Percentiles rank a stretch among this genome's conserved stretches.
These are phyloP conservation scores for Prorops nasuta DNA, from an alignment of 1,140 invertebrate genomes.

Conservation along the genomic window DNA sequence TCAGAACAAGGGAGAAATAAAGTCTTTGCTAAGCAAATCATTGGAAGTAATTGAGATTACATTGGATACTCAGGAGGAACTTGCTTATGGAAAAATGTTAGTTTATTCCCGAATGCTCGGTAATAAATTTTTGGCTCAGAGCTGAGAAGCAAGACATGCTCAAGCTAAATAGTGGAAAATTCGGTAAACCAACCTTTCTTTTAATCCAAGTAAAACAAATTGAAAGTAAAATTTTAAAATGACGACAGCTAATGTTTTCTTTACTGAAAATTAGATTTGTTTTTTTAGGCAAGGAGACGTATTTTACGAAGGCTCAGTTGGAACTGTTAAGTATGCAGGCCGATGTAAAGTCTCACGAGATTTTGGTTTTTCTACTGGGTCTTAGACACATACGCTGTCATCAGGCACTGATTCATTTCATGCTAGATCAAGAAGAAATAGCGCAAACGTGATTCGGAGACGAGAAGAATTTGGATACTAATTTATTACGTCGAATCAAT, in stretches of 20 bases:
- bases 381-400: conserved; percentile 88
- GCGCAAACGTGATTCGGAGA: conserved; percentile 45
- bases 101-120: conserved; percentile 72
- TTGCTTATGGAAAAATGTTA: conserved; percentile 76
- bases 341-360: conserved; percentile 70
- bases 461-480: conserved; percentile 48
- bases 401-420: conserved; percentile 73
- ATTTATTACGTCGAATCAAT: conserved; percentile 63
- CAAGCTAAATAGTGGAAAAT: conserved; percentile 30
- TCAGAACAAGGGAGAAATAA: conserved; percentile 60
- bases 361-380: conserved; percentile 79
- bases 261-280: too few species aligned
- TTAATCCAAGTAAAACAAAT: conserved; percentile 23
- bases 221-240: conserved; percentile 4
- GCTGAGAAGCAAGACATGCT: conserved; percentile 63
- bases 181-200: conserved; percentile 20
- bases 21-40: conserved; percentile 67
- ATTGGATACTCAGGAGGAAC: conserved; percentile 69
- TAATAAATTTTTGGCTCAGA: conserved; percentile 70
- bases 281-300: conserved; percentile 30
- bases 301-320: conserved; percentile 48
- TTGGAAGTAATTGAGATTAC: conserved; percentile 60
- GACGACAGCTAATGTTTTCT: conserved; percentile 3
- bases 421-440: conserved; percentile 61
- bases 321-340: conserved; percentile 40